Percentiles rank a stretch among this genome's conserved stretches.
Evolutionary conservation across 2,797 vertebrate genomes (phyloP).

Genomic region (Sebastes melanostomus): DNA sequence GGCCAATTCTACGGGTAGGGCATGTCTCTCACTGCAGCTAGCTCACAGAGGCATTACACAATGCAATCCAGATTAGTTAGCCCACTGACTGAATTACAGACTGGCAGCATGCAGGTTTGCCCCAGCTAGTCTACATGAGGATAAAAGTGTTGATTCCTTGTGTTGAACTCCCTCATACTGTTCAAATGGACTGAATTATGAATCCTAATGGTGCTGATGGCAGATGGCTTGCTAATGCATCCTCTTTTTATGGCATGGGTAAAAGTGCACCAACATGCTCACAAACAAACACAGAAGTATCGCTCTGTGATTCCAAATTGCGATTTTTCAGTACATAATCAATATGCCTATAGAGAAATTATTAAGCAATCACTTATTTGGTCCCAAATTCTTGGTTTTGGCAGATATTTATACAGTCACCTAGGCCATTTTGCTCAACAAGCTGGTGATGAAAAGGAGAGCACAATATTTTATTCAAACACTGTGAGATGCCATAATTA

Average conservation of each 20-base stretch:
- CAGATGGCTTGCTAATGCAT: constrained; percentile 30
- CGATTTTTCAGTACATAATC: not conserved
- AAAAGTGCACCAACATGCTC: not conserved
- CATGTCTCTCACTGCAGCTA: constrained; percentile 38
- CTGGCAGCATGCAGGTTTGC: constrained; percentile 14
- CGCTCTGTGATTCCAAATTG: not conserved
- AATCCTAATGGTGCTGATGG: constrained; percentile 3
- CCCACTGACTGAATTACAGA: constrained; percentile 40
- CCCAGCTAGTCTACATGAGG: constrained; percentile 2
- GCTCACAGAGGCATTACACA: constrained; percentile 22
- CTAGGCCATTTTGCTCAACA: not conserved
- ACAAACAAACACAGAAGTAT: constrained; percentile 2
- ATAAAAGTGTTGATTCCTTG: constrained; percentile 4
- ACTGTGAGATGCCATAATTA: constrained; percentile 6
- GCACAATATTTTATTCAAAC: not conserved
- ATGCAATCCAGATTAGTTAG: constrained; percentile 36
- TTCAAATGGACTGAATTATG: not conserved
- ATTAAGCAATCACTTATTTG: not conserved
- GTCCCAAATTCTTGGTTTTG: not conserved
- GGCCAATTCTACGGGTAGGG: constrained; percentile 30
- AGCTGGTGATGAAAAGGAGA: not conserved
- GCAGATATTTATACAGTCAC: not conserved
- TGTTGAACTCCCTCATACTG: not conserved
- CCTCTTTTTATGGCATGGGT: not conserved
- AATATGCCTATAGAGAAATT: not conserved